phyloP scores from a whole-genome alignment of 1,140 invertebrate species.

The Cryptotermes secundus region DNA sequence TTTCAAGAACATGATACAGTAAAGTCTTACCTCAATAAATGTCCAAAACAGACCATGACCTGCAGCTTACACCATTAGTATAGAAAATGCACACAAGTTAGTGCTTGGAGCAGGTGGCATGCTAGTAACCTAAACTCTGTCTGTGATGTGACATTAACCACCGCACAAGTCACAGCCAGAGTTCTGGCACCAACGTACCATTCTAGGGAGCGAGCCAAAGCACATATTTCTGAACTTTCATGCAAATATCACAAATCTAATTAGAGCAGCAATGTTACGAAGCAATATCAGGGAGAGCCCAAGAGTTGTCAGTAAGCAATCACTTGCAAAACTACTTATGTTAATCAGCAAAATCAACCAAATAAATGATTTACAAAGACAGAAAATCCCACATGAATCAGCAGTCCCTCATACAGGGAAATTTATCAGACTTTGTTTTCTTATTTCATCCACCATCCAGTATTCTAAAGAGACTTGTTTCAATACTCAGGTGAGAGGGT shows the following conservation, averaged over 20 bases:
- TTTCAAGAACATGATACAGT: too few relatives aligned
- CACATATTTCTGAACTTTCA: neutral
- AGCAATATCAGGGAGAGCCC: neutral
- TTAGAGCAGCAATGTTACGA: neutral
- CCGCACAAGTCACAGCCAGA: conserved; percentile 76
- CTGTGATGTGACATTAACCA: conserved; percentile 76
- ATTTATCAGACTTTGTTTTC: too few relatives aligned
- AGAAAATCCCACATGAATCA: too few relatives aligned
- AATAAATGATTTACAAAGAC: too few relatives aligned
- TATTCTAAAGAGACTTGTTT: too few relatives aligned
- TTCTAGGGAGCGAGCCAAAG: neutral
- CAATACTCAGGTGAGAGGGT: too few relatives aligned
- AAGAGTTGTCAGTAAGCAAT: neutral
- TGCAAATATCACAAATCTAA: neutral
- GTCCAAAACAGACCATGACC: neutral
- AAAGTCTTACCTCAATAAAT: neutral
- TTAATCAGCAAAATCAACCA: neutral
- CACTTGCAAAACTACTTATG: neutral
- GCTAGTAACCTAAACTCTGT: conserved; percentile 81
- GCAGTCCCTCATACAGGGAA: too few relatives aligned
- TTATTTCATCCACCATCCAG: too few relatives aligned
- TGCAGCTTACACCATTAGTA: neutral
- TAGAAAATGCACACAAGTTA: conserved; percentile 31
- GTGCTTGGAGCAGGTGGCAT: neutral
- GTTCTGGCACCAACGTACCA: conserved; percentile 53